Evolutionary conservation across 2,113 vertebrate genomes (phyloP).

Genomic region (Lamprologus ornatipinnis): DNA sequence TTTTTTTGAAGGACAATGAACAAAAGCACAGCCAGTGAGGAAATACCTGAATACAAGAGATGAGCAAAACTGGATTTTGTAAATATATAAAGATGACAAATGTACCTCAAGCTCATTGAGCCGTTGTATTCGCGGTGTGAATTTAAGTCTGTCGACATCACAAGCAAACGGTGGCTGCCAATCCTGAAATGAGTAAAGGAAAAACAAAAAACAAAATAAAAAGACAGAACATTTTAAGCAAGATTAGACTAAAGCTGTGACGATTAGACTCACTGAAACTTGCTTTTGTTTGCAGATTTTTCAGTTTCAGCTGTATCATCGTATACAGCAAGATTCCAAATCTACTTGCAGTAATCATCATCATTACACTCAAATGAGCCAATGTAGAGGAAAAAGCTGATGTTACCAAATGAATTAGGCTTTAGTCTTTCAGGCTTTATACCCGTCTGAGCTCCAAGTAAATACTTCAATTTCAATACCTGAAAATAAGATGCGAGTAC

Average conservation of each 20-base stretch:
- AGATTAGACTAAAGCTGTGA: not conserved
- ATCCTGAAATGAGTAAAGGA: slow-evolving; percentile 66
- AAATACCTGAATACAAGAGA: not conserved
- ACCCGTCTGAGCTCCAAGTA: not conserved
- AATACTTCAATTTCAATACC: not conserved
- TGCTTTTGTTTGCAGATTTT: not conserved
- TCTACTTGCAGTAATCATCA: not conserved
- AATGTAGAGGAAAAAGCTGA: not conserved
- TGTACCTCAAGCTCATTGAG: slow-evolving; percentile 98
- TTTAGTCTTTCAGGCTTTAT: not conserved
- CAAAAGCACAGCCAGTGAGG: not conserved
- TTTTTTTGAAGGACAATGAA: not conserved
- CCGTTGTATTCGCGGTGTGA: slow-evolving; percentile 93
- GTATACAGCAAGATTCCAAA: not conserved
- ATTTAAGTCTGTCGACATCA: slow-evolving; percentile 95
- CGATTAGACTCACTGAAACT: not conserved
- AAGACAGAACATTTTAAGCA: not conserved
- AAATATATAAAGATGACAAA: not conserved
- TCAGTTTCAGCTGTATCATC: not conserved
- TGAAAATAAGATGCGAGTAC: not conserved
- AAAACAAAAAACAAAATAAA: not conserved
- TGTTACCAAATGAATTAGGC: not conserved
- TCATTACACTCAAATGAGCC: not conserved
- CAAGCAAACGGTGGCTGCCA: slow-evolving; percentile 98
- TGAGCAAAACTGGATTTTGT: not conserved